These are phyloP conservation scores for Percopsis transmontana DNA, from an alignment of 2,113 vertebrate species.

Conservation along the genomic window DNA sequence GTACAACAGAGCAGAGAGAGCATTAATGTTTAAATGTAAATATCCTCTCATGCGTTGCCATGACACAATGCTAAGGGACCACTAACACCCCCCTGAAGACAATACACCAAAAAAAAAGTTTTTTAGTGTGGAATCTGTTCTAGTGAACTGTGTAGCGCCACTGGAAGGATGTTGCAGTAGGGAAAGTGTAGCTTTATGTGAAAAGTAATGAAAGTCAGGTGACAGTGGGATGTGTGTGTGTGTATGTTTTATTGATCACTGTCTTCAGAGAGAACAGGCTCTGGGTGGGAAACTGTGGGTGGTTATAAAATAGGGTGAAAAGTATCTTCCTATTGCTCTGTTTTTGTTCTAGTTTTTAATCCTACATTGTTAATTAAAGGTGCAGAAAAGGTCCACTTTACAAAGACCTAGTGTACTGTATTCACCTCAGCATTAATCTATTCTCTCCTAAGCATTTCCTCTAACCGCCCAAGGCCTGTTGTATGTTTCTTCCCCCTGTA, in stretches of 20 bases:
- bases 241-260: constrained; percentile 63
- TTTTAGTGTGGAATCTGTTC: too few relatives aligned
- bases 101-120: constrained; percentile 37
- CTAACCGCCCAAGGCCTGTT: constrained; percentile 25
- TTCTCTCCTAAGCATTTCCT: constrained; percentile 17
- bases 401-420: constrained; percentile 38
- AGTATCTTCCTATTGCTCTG: constrained; percentile 35
- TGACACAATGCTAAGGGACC: constrained; percentile 35
- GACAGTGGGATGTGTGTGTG: constrained; percentile 15
- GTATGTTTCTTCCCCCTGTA: constrained; percentile 42
- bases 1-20: constrained; percentile 13
- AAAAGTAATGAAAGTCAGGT: too few relatives aligned
- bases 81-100: constrained; percentile 38
- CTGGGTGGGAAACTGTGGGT: constrained; percentile 48
- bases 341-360: constrained; percentile 60
- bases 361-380: constrained; percentile 62
- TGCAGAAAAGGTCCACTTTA: constrained; percentile 54
- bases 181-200: constrained; percentile 28
- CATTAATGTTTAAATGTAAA: constrained; percentile 48
- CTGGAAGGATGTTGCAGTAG: constrained; percentile 45
- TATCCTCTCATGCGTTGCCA: constrained; percentile 22
- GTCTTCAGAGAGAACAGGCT: constrained; percentile 74
- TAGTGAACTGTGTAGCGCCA: background rate
- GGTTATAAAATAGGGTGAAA: constrained; percentile 30
- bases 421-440: constrained; percentile 41